Evolutionary conservation across 1,140 invertebrate genomes (phyloP).

Genomic region (Papilio polyxenes): DNA sequence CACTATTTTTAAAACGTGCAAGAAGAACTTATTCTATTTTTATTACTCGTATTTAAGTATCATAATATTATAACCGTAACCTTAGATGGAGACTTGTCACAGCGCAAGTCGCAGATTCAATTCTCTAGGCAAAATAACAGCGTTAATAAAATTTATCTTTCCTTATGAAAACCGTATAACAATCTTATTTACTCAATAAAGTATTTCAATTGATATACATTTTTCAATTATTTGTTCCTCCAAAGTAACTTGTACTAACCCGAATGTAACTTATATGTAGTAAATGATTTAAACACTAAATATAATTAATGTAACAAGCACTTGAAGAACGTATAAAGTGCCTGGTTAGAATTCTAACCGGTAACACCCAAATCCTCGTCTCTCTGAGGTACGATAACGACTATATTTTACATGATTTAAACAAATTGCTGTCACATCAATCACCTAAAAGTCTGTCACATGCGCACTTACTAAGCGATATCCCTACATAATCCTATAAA

Average conservation of each 20-base stretch:
- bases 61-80: not conserved
- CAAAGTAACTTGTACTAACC: not conserved
- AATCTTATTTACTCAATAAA: not conserved
- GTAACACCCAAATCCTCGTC: not conserved
- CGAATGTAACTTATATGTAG: not conserved
- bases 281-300: not conserved
- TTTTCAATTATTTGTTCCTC: not conserved
- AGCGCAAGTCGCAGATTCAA: conserved; percentile 29
- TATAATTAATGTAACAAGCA: not conserved
- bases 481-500: conserved; percentile 2
- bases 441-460: conserved; percentile 41
- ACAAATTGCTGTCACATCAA: conserved; percentile 52
- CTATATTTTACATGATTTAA: conserved; percentile 51
- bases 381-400: conserved; percentile 38
- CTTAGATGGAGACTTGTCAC: conserved; percentile 36
- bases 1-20: conserved; percentile 39
- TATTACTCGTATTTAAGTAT: not conserved
- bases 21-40: conserved; percentile 35
- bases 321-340: not conserved
- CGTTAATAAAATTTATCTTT: not conserved
- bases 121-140: conserved; percentile 2
- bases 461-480: conserved; percentile 22
- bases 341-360: not conserved
- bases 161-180: not conserved
- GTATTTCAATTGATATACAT: not conserved